Conservation (phyloP, 2,888 invertebrate genomes). For the Hydropsyche betteni region DNA sequence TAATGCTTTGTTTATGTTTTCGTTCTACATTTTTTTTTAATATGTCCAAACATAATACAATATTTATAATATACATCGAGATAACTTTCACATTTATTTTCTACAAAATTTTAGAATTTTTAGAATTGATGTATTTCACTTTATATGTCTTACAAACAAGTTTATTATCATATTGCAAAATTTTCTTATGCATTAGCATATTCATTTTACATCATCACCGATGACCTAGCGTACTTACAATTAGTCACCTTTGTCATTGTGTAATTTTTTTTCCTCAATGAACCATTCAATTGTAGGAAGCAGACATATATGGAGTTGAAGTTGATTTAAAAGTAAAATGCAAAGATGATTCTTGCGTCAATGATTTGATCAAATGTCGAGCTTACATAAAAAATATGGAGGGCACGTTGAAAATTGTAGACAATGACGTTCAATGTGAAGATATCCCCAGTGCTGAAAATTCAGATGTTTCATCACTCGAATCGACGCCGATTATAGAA, state of each 20-base stretch:
- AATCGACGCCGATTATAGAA: constrained; percentile 1
- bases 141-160: too few species aligned
- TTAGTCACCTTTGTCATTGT: not conserved
- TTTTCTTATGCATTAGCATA: not conserved
- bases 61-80: too few species aligned
- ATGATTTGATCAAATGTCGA: constrained; percentile 57
- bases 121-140: too few species aligned
- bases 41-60: too few species aligned
- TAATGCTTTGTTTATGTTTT: too few species aligned
- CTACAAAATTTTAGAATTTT: too few species aligned
- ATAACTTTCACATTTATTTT: too few species aligned
- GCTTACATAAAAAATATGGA: constrained; percentile 33
- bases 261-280: constrained; percentile 12
- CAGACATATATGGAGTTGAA: constrained; percentile 56
- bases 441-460: constrained; percentile 7
- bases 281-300: constrained; percentile 55
- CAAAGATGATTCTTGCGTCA: constrained; percentile 54
- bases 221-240: not conserved
- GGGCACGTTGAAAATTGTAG: constrained; percentile 21
- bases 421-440: constrained; percentile 26
- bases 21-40: too few species aligned
- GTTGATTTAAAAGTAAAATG: constrained; percentile 57
- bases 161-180: too few species aligned
- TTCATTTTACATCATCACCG: not conserved
- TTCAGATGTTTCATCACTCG: not conserved